phyloP scores from a whole-genome alignment of 2,113 vertebrate species.

The Protobothrops mucrosquamatus region DNA sequence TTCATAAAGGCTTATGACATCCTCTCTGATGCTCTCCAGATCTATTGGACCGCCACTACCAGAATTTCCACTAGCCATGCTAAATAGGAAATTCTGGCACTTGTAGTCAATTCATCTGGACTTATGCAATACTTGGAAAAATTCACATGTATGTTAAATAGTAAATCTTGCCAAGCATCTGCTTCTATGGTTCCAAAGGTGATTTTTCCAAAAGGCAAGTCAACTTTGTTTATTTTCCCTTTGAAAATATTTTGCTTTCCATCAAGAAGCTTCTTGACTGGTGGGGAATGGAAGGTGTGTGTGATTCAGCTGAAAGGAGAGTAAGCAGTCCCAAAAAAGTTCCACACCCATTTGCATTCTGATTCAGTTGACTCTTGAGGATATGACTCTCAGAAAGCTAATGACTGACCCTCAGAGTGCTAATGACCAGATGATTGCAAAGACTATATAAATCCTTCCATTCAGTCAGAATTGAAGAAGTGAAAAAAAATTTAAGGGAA shows the following conservation, averaged over 20 bases:
- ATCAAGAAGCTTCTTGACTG: neutral
- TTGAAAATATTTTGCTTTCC: neutral
- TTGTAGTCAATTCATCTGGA: neutral
- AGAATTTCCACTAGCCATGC: neutral
- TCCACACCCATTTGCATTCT: neutral
- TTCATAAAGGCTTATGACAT: neutral
- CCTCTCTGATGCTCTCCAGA: neutral
- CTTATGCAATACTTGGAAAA: neutral
- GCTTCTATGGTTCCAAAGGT: neutral
- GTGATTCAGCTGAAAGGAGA: neutral
- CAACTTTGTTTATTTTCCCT: neutral
- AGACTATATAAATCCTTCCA: neutral
- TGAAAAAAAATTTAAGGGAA: neutral
- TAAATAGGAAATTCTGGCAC: neutral
- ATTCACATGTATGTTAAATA: neutral
- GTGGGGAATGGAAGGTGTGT: neutral
- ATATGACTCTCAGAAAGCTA: neutral
- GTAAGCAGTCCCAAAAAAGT: neutral
- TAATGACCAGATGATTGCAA: no score
- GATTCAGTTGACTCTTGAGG: neutral
- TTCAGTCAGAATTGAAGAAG: neutral
- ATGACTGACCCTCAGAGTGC: no score
- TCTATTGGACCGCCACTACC: neutral
- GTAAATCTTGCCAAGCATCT: neutral
- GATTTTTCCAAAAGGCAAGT: no score